Evolutionary conservation across 2,888 invertebrate species (phyloP), one percentile per base, ranked within the genome.

Genomic region (Sminthurides aquaticus): DNA sequence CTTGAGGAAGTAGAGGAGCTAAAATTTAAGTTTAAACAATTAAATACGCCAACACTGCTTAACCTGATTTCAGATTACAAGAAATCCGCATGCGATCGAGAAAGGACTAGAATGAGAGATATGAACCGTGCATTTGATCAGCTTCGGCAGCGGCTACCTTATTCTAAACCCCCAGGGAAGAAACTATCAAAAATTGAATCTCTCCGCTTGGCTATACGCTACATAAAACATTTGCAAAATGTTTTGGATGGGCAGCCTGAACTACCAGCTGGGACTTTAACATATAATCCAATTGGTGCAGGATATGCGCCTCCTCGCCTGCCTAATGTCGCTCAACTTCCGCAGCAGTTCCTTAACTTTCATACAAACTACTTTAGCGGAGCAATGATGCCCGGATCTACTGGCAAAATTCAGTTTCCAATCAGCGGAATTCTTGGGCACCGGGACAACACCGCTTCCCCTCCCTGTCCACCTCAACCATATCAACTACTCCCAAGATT

Each of bases 171-270:
- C 0, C 86, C 88, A 20, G 90, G 90, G 69, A 91, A 90, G 78
- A 90, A 90, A 77, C 84, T 90, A 74, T 90, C 90, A 18, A 91
- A 91, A 80, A 91, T 91, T 69, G 90, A 91, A 77, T 87, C 89
- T 49, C 81, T 90, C 18, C 84, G 90, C 70, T 84, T 87, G 79
- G 89, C 89, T 49, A 89, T 89, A 67, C 86, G 86, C 71, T 88
- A 89, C 78, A 89, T 89, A 72, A 81, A 86, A 29, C 87, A 88
- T 75, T 79, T 89, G 71, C 87, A 89, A 52, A 52, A 15, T 20
- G 52, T 52, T 20, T 20, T 52, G 5, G 52, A 52, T 5, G 52
- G 8, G 5, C 52, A 8, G 20, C 52, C 52, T 8, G 15, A 15
- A 5, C 52, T 52, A 20, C 20, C 52, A 22, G 11, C 52, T 5